Conservation (phyloP, 2,113 vertebrate genomes). For the Gallinago paraguaiae region DNA sequence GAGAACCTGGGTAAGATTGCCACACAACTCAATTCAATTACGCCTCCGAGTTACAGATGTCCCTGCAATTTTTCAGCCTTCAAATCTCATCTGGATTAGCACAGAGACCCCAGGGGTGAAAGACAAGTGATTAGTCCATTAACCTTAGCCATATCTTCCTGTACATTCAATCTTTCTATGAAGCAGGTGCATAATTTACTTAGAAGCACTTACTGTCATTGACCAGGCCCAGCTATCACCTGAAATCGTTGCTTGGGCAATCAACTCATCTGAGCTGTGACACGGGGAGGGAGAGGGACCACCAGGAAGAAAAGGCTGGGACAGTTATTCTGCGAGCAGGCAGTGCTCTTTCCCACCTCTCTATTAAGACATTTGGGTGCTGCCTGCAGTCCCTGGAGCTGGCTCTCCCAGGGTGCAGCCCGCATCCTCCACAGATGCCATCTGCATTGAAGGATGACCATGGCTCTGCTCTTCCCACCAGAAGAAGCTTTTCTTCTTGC, state of each 20-base stretch:
- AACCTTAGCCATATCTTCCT: conserved; percentile 50
- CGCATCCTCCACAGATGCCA: neutral
- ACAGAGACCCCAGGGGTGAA: conserved; percentile 50
- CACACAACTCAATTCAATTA: conserved; percentile 55
- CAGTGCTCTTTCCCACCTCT: neutral
- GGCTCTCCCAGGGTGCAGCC: neutral
- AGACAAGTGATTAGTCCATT: conserved; percentile 62
- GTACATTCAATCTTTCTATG: conserved; percentile 15
- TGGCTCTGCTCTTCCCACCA: neutral
- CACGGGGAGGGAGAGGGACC: neutral
- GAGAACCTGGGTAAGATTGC: conserved; percentile 17
- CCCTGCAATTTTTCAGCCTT: conserved; percentile 56
- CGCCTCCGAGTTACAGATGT: conserved; percentile 18
- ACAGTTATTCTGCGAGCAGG: accelerated
- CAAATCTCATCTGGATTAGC: conserved; percentile 45
- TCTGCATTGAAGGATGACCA: accelerated
- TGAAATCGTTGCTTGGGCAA: neutral
- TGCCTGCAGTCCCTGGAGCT: accelerated
- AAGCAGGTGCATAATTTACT: conserved; percentile 58
- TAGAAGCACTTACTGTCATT: conserved; percentile 52
- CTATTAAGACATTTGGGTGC: neutral
- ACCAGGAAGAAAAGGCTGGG: neutral
- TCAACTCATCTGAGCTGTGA: neutral
- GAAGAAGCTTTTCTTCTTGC: neutral
- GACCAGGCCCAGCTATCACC: neutral